Evolutionary conservation across 2,888 invertebrate genomes (phyloP), one percentile per base, ranked within the genome.

Genomic region (Slavum lentiscoides): DNA sequence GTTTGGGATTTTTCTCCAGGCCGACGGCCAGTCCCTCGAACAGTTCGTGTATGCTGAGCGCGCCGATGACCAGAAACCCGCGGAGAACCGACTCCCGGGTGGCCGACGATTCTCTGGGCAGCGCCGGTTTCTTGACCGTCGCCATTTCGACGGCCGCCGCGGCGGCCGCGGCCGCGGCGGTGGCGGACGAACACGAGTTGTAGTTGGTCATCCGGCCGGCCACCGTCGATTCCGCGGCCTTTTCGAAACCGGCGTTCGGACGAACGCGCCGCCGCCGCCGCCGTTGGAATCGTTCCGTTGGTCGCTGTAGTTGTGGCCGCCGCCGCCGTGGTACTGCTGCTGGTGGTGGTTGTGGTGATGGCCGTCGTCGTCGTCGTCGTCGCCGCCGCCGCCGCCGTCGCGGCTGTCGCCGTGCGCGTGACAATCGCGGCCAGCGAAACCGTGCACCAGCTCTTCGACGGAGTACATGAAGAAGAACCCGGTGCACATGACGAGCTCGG

Each of bases 1-100:
- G 64, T 2, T 39, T 21, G 30, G 83, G 7, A 17, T 74, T 62
- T 13, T 89, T 87, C 85, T 94, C 93, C 82, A 94, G 86, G 0
- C 94, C 94, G 15, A 95, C 92, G n/a, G 94, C 93, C 73, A 94
- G 87, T 21, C 94, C 92, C 86, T 92, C 91, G 85, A 92, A 91
- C 53, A 91, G 88, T 1, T 91, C 91, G 85, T 92, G 92, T 82
- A 91, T 90, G 55, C 91, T 91, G 17, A 92, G 85, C 0, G 92
- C 92, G 73, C 91, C 85, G 2, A 92, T 90, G n/a, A 84, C 83
- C 55, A 85, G 82, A 23, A 84, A 81, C 7, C 84, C 84, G 30
- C 84, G 82, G 37, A 84, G 49, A 1, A 83, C 81, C 3, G 83
- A 75, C n/a, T 76, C 80, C 69, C 9, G n/a, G 76, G 55, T n/a